Conservation (phyloP, 2,888 invertebrate genomes). For the Tachina lurida region DNA sequence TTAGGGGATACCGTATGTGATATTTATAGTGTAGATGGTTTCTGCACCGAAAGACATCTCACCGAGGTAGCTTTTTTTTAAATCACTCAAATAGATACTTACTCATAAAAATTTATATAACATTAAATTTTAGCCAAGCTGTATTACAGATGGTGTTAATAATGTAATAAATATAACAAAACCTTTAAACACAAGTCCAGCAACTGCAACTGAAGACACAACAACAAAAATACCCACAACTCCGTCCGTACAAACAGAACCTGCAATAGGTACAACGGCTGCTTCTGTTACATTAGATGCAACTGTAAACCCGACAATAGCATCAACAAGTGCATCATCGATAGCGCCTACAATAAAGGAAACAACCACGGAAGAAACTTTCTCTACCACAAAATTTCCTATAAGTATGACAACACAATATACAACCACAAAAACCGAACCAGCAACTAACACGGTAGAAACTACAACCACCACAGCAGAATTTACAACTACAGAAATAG, state of each 20-base stretch:
- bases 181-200: neutral
- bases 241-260: neutral
- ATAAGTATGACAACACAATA: neutral
- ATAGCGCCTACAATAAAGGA: neutral
- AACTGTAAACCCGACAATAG: neutral
- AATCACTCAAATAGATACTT: neutral
- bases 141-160: neutral
- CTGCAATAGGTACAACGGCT: neutral
- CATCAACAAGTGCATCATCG: slow-evolving; percentile 3
- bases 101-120: neutral
- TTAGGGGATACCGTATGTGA: slow-evolving; percentile 73
- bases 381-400: neutral
- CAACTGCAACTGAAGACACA: neutral
- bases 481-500: neutral
- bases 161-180: neutral
- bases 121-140: slow-evolving; percentile 59
- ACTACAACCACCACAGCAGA: neutral
- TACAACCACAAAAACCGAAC: neutral
- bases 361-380: neutral
- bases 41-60: slow-evolving; percentile 66
- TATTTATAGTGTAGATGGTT: slow-evolving; percentile 68
- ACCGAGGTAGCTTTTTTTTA: slow-evolving; percentile 42
- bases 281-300: neutral
- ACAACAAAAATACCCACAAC: neutral
- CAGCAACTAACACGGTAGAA: neutral